Conservation (phyloP, 1,140 invertebrate species). For the Druon quercuslanigerum region DNA sequence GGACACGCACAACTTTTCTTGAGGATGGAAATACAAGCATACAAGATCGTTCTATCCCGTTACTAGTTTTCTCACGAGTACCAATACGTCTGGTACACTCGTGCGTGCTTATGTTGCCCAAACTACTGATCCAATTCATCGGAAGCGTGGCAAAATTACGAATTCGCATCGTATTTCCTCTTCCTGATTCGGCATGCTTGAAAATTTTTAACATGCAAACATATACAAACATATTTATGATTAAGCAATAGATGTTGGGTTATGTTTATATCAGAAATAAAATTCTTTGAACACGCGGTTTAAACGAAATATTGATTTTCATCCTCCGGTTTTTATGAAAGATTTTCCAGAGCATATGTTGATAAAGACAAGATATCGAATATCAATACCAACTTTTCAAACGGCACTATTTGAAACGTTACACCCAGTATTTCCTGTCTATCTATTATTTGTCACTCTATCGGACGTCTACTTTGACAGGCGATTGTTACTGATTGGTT, state of each 20-base stretch:
- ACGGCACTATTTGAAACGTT: conserved; percentile 15
- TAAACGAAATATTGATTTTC: too few species aligned
- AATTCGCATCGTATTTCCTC: too few species aligned
- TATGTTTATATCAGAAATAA: too few species aligned
- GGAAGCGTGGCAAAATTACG: too few species aligned
- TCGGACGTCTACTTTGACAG: conserved; percentile 48
- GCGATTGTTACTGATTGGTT: conserved; percentile 48
- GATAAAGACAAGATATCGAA: not conserved
- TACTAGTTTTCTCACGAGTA: conserved; percentile 55
- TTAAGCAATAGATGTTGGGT: too few species aligned
- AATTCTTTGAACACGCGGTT: too few species aligned
- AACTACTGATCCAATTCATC: conserved; percentile 20
- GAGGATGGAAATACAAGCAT: conserved; percentile 55
- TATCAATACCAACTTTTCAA: not conserved
- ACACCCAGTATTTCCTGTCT: conserved; percentile 43
- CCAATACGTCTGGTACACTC: conserved; percentile 43
- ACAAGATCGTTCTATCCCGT: conserved; percentile 42
- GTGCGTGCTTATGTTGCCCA: conserved; percentile 42
- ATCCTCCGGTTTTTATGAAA: too few species aligned
- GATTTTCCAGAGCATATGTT: not conserved
- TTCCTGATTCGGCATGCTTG: too few species aligned
- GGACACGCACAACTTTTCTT: conserved; percentile 61
- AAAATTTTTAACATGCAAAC: too few species aligned
- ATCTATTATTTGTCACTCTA: conserved; percentile 59
- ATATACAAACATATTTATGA: too few species aligned